A percentile compares a stretch with the other conserved stretches of the same genome.
These are phyloP conservation scores for Himalopsyche anomala DNA, from an alignment of 2,888 invertebrate species.

Conservation along the genomic window DNA sequence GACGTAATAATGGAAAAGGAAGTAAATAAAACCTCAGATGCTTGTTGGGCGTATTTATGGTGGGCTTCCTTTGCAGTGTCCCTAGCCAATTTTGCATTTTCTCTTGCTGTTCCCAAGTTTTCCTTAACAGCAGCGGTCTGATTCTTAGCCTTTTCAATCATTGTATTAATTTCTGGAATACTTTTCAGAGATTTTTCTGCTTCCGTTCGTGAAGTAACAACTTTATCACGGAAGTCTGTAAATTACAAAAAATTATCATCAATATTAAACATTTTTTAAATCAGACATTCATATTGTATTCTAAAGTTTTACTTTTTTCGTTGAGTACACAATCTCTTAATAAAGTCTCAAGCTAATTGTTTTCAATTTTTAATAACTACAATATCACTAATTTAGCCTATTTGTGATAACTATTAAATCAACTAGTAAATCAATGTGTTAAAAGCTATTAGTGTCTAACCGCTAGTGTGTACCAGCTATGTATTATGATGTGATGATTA, in stretches of 20 bases:
- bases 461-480: no score
- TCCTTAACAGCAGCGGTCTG: slow-evolving; percentile 84
- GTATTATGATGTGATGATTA: no score
- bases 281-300: no score
- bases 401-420: no score
- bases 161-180: slow-evolving; percentile 84
- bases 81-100: slow-evolving; percentile 85
- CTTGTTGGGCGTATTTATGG: slow-evolving; percentile 85
- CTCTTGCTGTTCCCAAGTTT: slow-evolving; percentile 85
- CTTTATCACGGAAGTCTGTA: slow-evolving; percentile 91
- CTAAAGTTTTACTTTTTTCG: no score
- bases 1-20: not conserved
- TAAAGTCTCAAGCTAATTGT: no score
- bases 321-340: no score
- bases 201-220: slow-evolving; percentile 88
- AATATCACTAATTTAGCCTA: no score
- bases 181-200: slow-evolving; percentile 87
- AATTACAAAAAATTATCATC: slow-evolving; percentile 54
- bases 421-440: no score
- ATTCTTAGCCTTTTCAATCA: slow-evolving; percentile 83
- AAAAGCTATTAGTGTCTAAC: no score
- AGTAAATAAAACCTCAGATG: slow-evolving; percentile 79
- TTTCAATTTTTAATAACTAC: no score
- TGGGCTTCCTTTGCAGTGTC: slow-evolving; percentile 87
- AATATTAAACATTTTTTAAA: not conserved